Percentiles rank a stretch among this genome's conserved stretches.
These are phyloP conservation scores for Xyrauchen texanus DNA, from an alignment of 2,113 vertebrate species.

Conservation along the genomic window DNA sequence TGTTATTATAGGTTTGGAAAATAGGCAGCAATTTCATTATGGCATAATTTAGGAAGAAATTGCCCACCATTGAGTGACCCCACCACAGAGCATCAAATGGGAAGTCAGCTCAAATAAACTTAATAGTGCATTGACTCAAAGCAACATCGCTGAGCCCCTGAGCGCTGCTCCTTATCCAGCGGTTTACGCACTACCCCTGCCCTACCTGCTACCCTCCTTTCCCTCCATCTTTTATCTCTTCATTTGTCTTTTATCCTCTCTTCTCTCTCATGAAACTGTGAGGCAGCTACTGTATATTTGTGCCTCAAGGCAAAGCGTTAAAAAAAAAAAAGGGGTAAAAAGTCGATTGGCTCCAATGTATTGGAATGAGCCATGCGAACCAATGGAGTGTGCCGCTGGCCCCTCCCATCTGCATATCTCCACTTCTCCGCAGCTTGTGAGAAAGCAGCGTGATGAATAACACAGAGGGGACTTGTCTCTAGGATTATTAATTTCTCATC, in stretches of 20 bases:
- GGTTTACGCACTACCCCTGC: slow-evolving; percentile 2
- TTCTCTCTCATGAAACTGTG: slow-evolving; percentile 64
- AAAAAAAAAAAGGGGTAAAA: not conserved
- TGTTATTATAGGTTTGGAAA: slow-evolving; percentile 87
- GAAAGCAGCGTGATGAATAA: slow-evolving; percentile 84
- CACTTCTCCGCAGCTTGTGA: slow-evolving; percentile 73
- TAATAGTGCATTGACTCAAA: slow-evolving; percentile 85
- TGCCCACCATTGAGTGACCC: slow-evolving; percentile 83
- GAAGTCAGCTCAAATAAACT: slow-evolving; percentile 91
- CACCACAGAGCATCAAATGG: slow-evolving; percentile 81
- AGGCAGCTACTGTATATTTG: slow-evolving; percentile 73
- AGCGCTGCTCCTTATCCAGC: slow-evolving; percentile 74
- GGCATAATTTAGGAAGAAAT: slow-evolving; percentile 81
- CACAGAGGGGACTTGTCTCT: slow-evolving; percentile 81
- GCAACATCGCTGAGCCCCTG: slow-evolving; percentile 71
- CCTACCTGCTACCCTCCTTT: slow-evolving; percentile 49
- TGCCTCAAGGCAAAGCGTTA: slow-evolving; percentile 69
- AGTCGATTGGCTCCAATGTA: slow-evolving; percentile 80
- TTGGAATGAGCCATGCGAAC: slow-evolving; percentile 74
- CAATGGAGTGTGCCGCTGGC: slow-evolving; percentile 74
- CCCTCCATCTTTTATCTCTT: not conserved
- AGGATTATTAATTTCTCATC: slow-evolving; percentile 87
- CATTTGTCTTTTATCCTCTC: slow-evolving; percentile 37
- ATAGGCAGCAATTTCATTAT: slow-evolving; percentile 89
- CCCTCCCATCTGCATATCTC: slow-evolving; percentile 76